phyloP scores from a whole-genome alignment of 2,888 invertebrate species.

The Craniophora ligustri region DNA sequence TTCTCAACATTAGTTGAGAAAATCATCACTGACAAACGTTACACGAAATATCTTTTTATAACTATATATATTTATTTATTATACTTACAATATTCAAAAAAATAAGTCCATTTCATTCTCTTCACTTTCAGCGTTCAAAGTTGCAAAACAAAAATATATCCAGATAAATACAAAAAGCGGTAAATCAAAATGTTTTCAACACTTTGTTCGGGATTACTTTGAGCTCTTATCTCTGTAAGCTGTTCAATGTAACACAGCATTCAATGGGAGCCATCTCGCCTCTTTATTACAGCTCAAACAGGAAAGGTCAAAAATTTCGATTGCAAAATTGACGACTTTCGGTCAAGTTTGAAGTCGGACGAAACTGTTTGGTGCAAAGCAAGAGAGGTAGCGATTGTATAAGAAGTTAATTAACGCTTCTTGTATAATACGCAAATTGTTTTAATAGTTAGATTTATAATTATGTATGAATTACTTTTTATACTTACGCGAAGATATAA shows the following conservation, averaged over 20 bases:
- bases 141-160: not conserved
- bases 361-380: conserved; percentile 8
- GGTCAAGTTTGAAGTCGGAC: conserved; percentile 44
- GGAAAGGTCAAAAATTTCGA: conserved; percentile 53
- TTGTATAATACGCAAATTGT: no score
- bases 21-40: no score
- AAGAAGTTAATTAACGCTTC: not conserved
- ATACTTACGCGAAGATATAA: no score
- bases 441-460: no score
- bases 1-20: no score
- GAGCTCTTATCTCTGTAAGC: conserved; percentile 19
- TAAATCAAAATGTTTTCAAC: not conserved
- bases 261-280: conserved; percentile 25
- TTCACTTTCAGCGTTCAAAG: no score
- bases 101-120: no score
- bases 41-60: no score
- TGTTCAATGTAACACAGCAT: conserved; percentile 29
- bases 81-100: no score
- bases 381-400: conserved; percentile 7
- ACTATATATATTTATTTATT: no score
- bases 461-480: no score
- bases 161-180: conserved; percentile 5
- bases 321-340: conserved; percentile 53
- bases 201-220: conserved; percentile 17
- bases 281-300: conserved; percentile 34